Conservation (phyloP, 2,888 invertebrate genomes). For the Xestia ashworthii region DNA sequence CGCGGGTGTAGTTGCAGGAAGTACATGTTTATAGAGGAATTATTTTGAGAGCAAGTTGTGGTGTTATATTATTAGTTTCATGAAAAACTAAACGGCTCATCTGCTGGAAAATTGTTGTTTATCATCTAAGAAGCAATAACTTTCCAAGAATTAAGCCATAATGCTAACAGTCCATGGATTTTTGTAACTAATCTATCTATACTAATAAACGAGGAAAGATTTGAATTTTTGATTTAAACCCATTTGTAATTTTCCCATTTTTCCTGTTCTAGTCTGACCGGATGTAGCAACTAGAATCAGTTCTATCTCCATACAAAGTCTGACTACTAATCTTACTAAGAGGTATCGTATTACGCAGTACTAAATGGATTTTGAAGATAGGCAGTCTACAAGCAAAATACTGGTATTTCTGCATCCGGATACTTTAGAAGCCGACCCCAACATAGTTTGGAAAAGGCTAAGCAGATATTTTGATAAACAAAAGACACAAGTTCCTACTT, state of each 20-base stretch:
- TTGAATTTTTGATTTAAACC: no score
- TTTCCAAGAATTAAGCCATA: no score
- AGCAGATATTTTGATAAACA: neutral
- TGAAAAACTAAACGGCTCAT: neutral
- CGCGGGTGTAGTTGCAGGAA: slow-evolving; percentile 38
- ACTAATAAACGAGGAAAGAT: no score
- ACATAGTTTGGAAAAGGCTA: no score
- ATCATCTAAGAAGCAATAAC: no score
- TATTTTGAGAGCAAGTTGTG: slow-evolving; percentile 22
- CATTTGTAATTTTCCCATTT: neutral
- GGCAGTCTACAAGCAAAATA: no score
- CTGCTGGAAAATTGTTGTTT: neutral
- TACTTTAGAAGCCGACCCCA: neutral
- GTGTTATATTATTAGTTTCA: neutral
- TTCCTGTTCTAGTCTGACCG: neutral
- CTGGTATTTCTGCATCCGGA: no score
- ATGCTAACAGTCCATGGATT: neutral
- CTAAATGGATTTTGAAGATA: neutral
- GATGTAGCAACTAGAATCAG: neutral
- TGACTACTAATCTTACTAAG: no score
- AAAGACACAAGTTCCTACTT: neutral
- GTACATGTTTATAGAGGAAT: slow-evolving; percentile 28
- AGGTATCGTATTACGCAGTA: neutral
- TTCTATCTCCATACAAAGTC: neutral
- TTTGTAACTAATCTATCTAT: neutral